phyloP scores from a whole-genome alignment of 2,113 vertebrate genomes.

The Pedionomus torquatus region DNA sequence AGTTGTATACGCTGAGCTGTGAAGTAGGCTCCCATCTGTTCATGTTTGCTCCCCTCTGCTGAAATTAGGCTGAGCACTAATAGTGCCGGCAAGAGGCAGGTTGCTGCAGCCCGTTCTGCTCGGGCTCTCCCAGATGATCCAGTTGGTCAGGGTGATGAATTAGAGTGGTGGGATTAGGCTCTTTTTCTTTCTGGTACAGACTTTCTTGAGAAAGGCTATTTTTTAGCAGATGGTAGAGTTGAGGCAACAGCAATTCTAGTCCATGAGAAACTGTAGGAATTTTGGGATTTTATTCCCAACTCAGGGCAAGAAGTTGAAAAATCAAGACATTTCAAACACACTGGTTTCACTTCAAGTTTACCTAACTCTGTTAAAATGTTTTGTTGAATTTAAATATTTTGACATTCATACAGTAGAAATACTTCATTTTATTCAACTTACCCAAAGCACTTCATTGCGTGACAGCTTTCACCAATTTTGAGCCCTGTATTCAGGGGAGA shows the following conservation, averaged over 20 bases:
- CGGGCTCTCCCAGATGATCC: background rate
- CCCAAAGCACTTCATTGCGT: background rate
- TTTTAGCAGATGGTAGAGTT: background rate
- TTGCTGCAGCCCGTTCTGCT: background rate
- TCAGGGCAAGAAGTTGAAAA: background rate
- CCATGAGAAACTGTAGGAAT: background rate
- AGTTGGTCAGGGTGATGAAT: background rate
- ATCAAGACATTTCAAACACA: background rate
- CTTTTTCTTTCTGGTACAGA: background rate
- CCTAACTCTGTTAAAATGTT: background rate
- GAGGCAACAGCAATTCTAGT: background rate
- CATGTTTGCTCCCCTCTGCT: background rate
- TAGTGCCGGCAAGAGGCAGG: background rate
- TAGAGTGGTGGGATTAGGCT: background rate
- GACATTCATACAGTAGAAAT: background rate
- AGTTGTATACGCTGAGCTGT: background rate
- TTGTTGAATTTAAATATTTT: background rate
- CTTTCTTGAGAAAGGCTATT: background rate
- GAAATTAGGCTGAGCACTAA: background rate
- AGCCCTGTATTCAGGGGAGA: background rate
- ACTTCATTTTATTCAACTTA: background rate
- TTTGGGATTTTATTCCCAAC: background rate
- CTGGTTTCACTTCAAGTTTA: background rate
- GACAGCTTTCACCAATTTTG: background rate
- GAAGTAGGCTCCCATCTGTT: background rate